Evolutionary conservation across 2,113 vertebrate species (phyloP), one percentile per base, ranked within the genome.

Genomic region (Paralichthys olivaceus): DNA sequence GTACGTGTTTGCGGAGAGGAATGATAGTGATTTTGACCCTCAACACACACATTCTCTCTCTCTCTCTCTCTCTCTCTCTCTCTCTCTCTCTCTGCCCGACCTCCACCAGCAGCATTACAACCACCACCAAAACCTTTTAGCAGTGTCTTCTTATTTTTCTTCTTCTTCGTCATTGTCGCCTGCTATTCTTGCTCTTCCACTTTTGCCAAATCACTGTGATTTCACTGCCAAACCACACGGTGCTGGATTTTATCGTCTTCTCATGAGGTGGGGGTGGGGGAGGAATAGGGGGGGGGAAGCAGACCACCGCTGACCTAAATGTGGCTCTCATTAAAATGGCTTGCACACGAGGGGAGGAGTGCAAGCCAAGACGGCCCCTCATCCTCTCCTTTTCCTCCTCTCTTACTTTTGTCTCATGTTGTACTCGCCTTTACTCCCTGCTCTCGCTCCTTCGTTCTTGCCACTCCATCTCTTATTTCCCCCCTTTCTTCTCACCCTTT

Each of bases 301-400:
- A 40, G 61, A 74, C 61, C 63, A 53, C 54, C 3, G 17, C 69
- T 91, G 84, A 83, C 81, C 75, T 85, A 86, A 90, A 92, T 90
- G 80, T 93, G 86, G 85, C 80, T 90, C 83, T 92, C 89, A 90
- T 93, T 90, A 92, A 81, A 71, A 90, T 84, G 87, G 75, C 75
- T 79, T 56, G 71, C 81, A 83, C 79, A 87, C 3, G 20, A 78
- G 73, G 65, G 59, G 79, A 70, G 63, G 72, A 43, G 57, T 56
- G 32, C 3, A 2, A 75, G 75, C 86, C 72, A 47, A 75, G 57
- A 81, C 77, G 5, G 4, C 45, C 17, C 43, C 28, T 40, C 23
- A 23, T 12, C 1, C 29, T 32, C 22, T 45, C 26, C 28, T 63
- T 54, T 51, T 37, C 55, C 22, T 13, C 1, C 29, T 54, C 29